phyloP scores from a whole-genome alignment of 1,140 invertebrate species.

The Calosoma granatense region DNA sequence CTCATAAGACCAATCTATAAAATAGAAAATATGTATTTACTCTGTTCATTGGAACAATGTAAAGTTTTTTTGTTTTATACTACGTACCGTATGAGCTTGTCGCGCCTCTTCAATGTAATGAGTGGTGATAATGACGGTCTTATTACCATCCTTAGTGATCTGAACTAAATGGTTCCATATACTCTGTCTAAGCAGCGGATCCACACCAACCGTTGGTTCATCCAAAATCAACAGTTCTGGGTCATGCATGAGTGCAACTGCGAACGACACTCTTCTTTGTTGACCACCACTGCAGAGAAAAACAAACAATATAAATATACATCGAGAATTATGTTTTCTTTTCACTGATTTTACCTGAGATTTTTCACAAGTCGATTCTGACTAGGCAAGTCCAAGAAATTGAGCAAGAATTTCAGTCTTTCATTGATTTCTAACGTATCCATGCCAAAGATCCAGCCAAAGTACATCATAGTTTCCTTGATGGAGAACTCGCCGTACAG shows the following conservation, averaged over 20 bases:
- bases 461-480: conserved; percentile 90
- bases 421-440: conserved; percentile 64
- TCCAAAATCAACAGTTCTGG: conserved; percentile 88
- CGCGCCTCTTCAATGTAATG: conserved; percentile 71
- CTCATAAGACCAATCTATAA: conserved; percentile 87
- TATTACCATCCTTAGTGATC: conserved; percentile 49
- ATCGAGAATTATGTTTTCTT: too few relatives aligned
- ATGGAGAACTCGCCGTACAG: conserved; percentile 93
- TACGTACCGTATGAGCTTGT: conserved; percentile 56
- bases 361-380: conserved; percentile 79
- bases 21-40: background rate
- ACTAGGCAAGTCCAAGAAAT: conserved; percentile 81
- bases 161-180: conserved; percentile 65
- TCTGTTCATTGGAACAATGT: too few relatives aligned
- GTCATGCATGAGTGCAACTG: conserved; percentile 84
- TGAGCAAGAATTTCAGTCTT: conserved; percentile 75
- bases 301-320: too few relatives aligned
- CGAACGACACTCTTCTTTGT: conserved; percentile 84
- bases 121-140: conserved; percentile 66
- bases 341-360: too few relatives aligned
- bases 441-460: conserved; percentile 95
- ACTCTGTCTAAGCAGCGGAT: conserved; percentile 60
- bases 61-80: background rate
- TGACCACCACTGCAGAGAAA: conserved; percentile 74
- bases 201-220: conserved; percentile 84